phyloP scores from a whole-genome alignment of 2,113 vertebrate species.

The Oostethus manadensis region DNA sequence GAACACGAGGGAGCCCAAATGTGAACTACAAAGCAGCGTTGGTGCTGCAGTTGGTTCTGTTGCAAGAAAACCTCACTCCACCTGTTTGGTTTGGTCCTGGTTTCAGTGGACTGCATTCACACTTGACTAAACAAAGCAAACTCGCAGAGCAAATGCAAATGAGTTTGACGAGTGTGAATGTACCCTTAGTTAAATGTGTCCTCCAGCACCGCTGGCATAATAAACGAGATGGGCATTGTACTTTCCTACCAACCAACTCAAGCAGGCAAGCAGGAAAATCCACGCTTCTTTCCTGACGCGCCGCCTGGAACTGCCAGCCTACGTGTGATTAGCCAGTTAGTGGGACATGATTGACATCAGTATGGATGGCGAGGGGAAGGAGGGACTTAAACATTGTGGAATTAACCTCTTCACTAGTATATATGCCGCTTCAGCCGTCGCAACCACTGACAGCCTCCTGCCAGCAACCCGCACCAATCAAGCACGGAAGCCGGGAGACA shows the following conservation, averaged over 20 bases:
- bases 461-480: conserved; percentile 54
- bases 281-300: conserved; percentile 56
- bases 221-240: conserved; percentile 31
- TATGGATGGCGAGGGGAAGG: conserved; percentile 32
- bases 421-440: conserved; percentile 48
- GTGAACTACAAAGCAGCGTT: too few relatives aligned
- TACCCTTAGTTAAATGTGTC: conserved; percentile 24
- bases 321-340: conserved; percentile 54
- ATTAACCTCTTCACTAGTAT: conserved; percentile 63
- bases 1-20: too few relatives aligned
- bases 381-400: conserved; percentile 51
- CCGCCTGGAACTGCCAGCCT: conserved; percentile 54
- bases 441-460: conserved; percentile 51
- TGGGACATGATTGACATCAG: conserved; percentile 40
- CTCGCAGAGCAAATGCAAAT: too few relatives aligned
- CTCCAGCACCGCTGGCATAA: conserved; percentile 47
- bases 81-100: too few relatives aligned
- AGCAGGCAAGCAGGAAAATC: conserved; percentile 69
- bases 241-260: conserved; percentile 59
- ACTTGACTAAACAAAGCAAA: too few relatives aligned
- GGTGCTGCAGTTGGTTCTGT: too few relatives aligned
- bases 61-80: too few relatives aligned
- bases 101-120: too few relatives aligned
- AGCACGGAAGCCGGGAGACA: conserved; percentile 37
- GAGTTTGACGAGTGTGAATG: too few relatives aligned